Conservation (phyloP, 2,113 vertebrate genomes). For the Rhinolophus sinicus region DNA sequence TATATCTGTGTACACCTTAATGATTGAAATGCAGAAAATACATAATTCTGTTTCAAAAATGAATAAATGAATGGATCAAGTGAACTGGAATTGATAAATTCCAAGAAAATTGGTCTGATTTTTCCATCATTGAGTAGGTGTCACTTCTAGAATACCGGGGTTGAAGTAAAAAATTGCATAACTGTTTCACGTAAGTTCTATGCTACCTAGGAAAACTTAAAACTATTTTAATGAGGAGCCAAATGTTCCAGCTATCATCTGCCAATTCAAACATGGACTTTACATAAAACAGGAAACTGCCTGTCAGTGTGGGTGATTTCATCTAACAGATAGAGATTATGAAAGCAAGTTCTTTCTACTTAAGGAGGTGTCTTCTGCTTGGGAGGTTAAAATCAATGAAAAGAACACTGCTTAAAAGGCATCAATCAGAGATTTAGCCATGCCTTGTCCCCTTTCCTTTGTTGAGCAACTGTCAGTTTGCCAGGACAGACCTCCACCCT, state of each 20-base stretch:
- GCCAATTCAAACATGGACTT: background rate
- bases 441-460: background rate
- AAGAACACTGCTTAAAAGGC: constrained; percentile 15
- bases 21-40: background rate
- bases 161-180: background rate
- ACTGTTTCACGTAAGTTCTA: background rate
- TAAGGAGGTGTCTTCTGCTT: background rate
- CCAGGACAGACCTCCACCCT: constrained; percentile 39
- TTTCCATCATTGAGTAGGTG: background rate
- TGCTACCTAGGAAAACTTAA: background rate
- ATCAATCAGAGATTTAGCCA: background rate
- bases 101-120: background rate
- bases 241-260: background rate
- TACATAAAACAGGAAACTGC: background rate
- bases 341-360: background rate
- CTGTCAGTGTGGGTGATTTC: background rate
- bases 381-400: background rate
- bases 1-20: background rate
- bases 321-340: background rate
- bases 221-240: background rate
- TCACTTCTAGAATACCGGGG: background rate
- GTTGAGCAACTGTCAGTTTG: constrained; percentile 39
- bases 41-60: background rate
- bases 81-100: background rate
- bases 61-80: background rate